Percentiles rank a stretch among this genome's conserved stretches.
These are phyloP conservation scores for Athene cunicularia DNA, from an alignment of 2,113 vertebrate species.

Conservation along the genomic window DNA sequence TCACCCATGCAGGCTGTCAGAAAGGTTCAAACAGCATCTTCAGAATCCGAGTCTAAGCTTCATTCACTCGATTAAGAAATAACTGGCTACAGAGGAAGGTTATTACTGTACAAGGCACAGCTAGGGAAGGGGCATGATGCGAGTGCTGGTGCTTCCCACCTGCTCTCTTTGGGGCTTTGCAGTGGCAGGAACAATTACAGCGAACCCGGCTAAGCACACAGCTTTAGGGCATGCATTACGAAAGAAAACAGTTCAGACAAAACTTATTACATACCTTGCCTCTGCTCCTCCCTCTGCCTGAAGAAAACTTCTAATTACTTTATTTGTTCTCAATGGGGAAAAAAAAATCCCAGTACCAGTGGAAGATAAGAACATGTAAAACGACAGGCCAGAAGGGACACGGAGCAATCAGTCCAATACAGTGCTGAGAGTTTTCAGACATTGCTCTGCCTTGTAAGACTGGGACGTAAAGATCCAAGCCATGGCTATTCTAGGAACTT, in stretches of 20 bases:
- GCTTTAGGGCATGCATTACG: conserved; percentile 40
- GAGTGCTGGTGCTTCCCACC: background rate
- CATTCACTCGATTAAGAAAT: background rate
- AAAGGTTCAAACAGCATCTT: background rate
- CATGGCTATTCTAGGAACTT: background rate
- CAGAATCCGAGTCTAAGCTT: background rate
- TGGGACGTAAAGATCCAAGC: background rate
- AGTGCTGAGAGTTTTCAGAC: background rate
- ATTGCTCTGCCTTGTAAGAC: background rate
- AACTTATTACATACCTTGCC: conserved; percentile 49
- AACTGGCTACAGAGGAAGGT: background rate
- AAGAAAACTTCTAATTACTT: conserved; percentile 60
- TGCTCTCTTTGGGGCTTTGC: background rate
- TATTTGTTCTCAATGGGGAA: background rate
- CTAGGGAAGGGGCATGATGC: background rate
- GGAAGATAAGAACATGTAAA: background rate
- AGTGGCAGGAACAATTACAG: background rate
- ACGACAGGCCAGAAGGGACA: background rate
- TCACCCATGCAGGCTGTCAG: background rate
- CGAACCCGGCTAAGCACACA: conserved; percentile 43
- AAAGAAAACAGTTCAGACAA: conserved; percentile 55
- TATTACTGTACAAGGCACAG: fast-evolving
- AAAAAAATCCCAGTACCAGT: background rate
- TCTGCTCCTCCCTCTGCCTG: conserved; percentile 53
- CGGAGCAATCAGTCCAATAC: background rate